These are phyloP conservation scores for Xestia rhomboidea DNA, from an alignment of 2,888 invertebrate species.

Conservation along the genomic window DNA sequence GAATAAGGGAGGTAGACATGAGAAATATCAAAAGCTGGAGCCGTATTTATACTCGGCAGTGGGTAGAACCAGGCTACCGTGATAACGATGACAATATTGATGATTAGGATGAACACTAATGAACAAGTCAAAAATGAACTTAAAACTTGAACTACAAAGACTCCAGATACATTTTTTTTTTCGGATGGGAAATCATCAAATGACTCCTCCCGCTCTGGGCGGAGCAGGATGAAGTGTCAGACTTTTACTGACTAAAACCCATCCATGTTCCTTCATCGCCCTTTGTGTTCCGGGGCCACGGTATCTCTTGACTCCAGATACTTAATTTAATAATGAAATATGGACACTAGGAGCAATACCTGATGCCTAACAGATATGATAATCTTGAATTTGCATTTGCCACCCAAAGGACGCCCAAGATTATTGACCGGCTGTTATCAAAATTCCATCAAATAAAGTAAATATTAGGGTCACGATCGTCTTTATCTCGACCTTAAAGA, in stretches of 20 bases:
- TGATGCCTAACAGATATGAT: neutral
- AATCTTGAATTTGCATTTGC: neutral
- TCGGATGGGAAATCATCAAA: no score
- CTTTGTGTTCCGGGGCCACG: no score
- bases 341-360: neutral
- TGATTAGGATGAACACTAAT: neutral
- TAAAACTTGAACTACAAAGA: neutral
- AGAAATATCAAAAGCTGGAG: neutral
- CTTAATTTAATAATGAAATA: no score
- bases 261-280: no score
- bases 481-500: slow-evolving; percentile 49
- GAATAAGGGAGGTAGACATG: neutral
- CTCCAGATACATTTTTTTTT: no score
- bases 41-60: neutral
- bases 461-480: slow-evolving; percentile 45
- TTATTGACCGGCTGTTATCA: neutral
- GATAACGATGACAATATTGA: neutral
- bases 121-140: neutral
- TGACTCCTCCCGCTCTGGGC: no score
- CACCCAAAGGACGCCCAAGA: neutral
- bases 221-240: no score
- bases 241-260: no score
- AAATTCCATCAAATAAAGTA: slow-evolving; percentile 17
- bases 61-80: neutral
- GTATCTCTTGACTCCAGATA: no score